These are phyloP conservation scores for Cylloceria caligata DNA, from an alignment of 2,888 invertebrate genomes.

Conservation along the genomic window DNA sequence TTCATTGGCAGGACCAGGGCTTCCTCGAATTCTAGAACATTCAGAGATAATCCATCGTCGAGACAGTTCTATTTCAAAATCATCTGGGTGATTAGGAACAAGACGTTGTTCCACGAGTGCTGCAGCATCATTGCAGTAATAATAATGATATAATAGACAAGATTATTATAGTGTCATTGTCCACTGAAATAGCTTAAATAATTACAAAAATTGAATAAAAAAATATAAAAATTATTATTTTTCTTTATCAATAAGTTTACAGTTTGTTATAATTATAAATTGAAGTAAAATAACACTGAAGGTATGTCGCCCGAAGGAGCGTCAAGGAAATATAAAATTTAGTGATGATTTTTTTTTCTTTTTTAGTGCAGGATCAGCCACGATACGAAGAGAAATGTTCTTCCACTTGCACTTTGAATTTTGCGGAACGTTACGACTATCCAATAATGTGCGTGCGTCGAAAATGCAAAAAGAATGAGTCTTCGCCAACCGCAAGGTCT, in stretches of 20 bases:
- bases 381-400: background rate
- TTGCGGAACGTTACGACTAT: background rate
- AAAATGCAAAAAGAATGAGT: slow-evolving; percentile 38
- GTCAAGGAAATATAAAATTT: too few relatives aligned
- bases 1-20: background rate
- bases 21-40: slow-evolving; percentile 27
- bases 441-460: background rate
- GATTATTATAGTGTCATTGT: too few relatives aligned
- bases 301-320: too few relatives aligned
- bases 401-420: background rate
- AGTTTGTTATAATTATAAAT: too few relatives aligned
- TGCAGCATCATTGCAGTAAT: background rate
- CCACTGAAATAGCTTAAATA: too few relatives aligned
- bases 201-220: too few relatives aligned
- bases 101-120: slow-evolving; percentile 1
- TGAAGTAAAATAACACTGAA: too few relatives aligned
- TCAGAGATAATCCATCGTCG: too few relatives aligned
- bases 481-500: slow-evolving; percentile 24
- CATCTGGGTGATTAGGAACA: slow-evolving; percentile 33
- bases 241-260: too few relatives aligned
- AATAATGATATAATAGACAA: too few relatives aligned
- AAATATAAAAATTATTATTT: too few relatives aligned
- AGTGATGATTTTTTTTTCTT: too few relatives aligned
- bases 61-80: slow-evolving; percentile 46
- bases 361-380: background rate